Evolutionary conservation across 2,888 invertebrate genomes (phyloP), one percentile per base, ranked within the genome.

Genomic region (Aphidoletes aphidimyza): DNA sequence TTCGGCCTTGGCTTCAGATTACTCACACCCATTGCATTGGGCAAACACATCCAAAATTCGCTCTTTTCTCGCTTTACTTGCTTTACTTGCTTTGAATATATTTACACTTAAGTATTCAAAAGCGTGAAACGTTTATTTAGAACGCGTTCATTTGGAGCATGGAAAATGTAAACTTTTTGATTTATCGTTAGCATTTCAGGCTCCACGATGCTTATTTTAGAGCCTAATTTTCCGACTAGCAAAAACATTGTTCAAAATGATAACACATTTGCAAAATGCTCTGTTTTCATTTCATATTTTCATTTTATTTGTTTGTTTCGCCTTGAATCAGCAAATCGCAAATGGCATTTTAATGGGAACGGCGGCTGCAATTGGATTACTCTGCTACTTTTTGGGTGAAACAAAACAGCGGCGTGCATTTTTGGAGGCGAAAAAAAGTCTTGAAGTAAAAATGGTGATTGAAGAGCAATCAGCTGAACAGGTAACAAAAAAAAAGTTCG

Each of bases 391-490:
- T 85, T 92, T 95, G 88, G 93, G 94, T 87, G 97, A 97, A 89
- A 94, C 94, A 86, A 96, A 97, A 90, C 97, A 97, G 88, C 92
- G 97, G 83, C 92, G 94, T 85, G 97, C 97, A 81, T 97, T 97
- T 89, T 91, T 95, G 86, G 97, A 97, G 90, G 97, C 97, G 5
- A 94, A 97, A 88, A 94, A 96, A 90, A 97, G 97, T 87, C 91
- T 98, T 86, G 95, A 96, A 88, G 96, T 97, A 87, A 97, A 97
- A 90, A 93, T 97, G 88, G 95, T 96, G 85, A 96, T 98, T 87
- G 97, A 98, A 90, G 96, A 97, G 89, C 97, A 97, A 90, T 96
- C 97, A 86, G 95, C 95, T 85, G 97, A 98, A 89, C 96, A 97
- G 93, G 96, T 96, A 88, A 87, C 37, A 0, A 39, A 6, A 26